phyloP scores from a whole-genome alignment of 2,888 invertebrate species.

The Myopa testacea region DNA sequence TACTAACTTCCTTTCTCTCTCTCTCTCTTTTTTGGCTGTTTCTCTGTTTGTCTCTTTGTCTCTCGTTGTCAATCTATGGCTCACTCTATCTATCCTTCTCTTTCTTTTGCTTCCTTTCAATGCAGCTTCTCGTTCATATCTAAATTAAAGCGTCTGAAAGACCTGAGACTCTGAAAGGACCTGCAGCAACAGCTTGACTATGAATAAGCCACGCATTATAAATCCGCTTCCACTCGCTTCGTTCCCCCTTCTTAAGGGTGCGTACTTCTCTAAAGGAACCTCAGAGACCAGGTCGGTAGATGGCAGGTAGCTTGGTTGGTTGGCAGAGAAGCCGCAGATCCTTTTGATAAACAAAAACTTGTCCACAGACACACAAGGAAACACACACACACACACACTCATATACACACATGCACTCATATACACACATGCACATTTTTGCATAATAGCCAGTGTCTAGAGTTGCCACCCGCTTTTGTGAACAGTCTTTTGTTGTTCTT shows the following conservation, averaged over 20 bases:
- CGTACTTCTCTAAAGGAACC: too few species aligned
- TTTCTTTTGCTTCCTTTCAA: background rate
- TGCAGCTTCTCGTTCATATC: constrained; percentile 7
- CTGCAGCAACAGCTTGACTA: background rate
- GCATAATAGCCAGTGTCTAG: background rate
- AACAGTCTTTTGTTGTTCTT: background rate
- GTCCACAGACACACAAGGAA: background rate
- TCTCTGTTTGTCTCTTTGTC: too few species aligned
- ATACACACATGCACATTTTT: background rate
- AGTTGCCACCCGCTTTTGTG: background rate
- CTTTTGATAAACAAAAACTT: constrained; percentile 2
- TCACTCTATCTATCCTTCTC: background rate
- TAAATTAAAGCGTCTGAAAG: constrained; percentile 18
- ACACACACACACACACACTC: background rate
- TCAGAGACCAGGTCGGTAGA: background rate
- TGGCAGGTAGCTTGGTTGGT: background rate
- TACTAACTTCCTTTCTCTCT: background rate
- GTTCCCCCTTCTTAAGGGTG: background rate
- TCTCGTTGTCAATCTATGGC: background rate
- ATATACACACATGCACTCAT: background rate
- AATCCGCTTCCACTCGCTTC: background rate
- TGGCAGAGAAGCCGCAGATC: background rate
- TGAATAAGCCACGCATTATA: constrained; percentile 24
- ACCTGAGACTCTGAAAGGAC: background rate
- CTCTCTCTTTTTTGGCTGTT: background rate